These are phyloP conservation scores for Distichodus sexfasciatus DNA, from an alignment of 2,797 vertebrate species.

Conservation along the genomic window DNA sequence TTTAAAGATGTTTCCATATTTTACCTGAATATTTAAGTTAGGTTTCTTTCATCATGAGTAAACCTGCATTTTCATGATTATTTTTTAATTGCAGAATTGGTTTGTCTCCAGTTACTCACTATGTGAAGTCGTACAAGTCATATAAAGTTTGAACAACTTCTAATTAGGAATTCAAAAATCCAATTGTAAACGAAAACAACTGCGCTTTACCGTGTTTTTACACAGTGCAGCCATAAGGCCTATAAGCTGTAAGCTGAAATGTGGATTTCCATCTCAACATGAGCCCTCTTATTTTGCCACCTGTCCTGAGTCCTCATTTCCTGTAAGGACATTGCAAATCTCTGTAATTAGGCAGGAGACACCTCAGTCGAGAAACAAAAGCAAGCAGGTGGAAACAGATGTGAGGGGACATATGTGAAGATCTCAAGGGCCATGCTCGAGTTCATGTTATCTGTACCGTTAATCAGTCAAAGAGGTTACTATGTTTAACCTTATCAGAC, in stretches of 20 bases:
- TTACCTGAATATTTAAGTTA: too few species aligned
- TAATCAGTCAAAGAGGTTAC: slow-evolving; percentile 7
- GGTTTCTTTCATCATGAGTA: too few species aligned
- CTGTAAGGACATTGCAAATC: slow-evolving; percentile 70
- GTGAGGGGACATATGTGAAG: slow-evolving; percentile 32
- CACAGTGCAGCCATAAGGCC: not conserved
- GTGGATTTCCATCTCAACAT: not conserved
- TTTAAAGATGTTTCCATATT: too few species aligned
- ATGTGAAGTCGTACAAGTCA: too few species aligned
- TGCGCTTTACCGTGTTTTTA: not conserved
- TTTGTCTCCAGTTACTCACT: too few species aligned
- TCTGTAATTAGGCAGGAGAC: slow-evolving; percentile 74
- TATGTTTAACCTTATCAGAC: not conserved
- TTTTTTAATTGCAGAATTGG: too few species aligned
- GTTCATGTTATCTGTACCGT: not conserved
- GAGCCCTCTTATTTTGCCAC: slow-evolving; percentile 66
- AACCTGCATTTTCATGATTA: too few species aligned
- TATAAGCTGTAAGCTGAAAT: not conserved
- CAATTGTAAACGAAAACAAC: too few species aligned
- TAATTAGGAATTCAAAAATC: too few species aligned
- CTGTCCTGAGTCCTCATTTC: slow-evolving; percentile 74
- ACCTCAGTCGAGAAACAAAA: slow-evolving; percentile 64
- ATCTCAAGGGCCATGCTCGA: not conserved
- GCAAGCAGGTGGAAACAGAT: slow-evolving; percentile 69
- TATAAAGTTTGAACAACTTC: too few species aligned